These are phyloP conservation scores for Eudemis profundana DNA, from an alignment of 2,888 invertebrate species.

Conservation along the genomic window DNA sequence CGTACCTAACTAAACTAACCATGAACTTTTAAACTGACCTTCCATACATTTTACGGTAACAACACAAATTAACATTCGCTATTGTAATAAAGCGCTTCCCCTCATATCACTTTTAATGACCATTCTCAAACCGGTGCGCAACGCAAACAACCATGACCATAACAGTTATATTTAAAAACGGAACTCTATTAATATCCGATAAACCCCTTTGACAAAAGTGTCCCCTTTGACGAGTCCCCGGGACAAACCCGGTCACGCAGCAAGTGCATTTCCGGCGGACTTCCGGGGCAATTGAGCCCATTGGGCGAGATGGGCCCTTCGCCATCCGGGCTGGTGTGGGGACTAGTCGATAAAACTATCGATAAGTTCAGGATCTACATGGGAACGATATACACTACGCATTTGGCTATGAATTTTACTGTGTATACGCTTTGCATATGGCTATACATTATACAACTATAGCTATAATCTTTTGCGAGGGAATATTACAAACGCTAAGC, in stretches of 20 bases:
- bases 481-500: too few relatives aligned
- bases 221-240: neutral
- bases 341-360: conserved; percentile 10
- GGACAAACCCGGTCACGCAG: conserved; percentile 27
- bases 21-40: conserved; percentile 7
- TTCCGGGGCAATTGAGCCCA: conserved; percentile 45
- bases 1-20: neutral
- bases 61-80: neutral
- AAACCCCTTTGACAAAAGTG: conserved; percentile 16
- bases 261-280: conserved; percentile 43
- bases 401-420: too few relatives aligned
- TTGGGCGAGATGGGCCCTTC: conserved; percentile 35
- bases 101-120: neutral
- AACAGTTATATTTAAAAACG: conserved; percentile 19
- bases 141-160: conserved; percentile 11
- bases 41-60: neutral
- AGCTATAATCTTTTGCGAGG: too few relatives aligned
- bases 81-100: neutral
- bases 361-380: neutral
- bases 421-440: too few relatives aligned
- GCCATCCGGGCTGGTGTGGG: conserved; percentile 43
- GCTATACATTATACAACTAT: too few relatives aligned
- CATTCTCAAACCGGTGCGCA: neutral
- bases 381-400: neutral
- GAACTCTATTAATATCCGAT: conserved; percentile 34